Conservation (phyloP, 2,888 invertebrate species). For the Scrobipalpa atriplicella region DNA sequence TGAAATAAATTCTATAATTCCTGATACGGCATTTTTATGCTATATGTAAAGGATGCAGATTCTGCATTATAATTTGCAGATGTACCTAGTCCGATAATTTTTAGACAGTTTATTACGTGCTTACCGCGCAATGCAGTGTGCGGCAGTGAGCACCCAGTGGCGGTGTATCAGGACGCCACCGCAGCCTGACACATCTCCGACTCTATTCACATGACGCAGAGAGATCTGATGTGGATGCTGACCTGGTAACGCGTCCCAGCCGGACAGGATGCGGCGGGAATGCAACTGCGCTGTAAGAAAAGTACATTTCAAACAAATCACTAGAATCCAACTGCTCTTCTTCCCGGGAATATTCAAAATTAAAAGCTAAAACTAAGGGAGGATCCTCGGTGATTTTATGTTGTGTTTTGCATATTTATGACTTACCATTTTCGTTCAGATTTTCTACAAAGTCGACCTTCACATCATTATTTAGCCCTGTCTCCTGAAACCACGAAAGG, state of each 20-base stretch:
- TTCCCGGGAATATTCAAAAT: no score
- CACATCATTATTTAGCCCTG: neutral
- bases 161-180: slow-evolving; percentile 64
- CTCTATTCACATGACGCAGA: slow-evolving; percentile 52
- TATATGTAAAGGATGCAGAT: no score
- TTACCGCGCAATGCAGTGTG: slow-evolving; percentile 71
- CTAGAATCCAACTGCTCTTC: no score
- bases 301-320: no score
- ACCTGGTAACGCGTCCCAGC: slow-evolving; percentile 65
- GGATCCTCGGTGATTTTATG: no score
- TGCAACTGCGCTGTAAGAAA: neutral
- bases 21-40: no score
- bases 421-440: slow-evolving; percentile 1
- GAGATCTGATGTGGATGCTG: slow-evolving; percentile 66
- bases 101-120: slow-evolving; percentile 27
- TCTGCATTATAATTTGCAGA: no score
- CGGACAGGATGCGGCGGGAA: slow-evolving; percentile 60
- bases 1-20: no score
- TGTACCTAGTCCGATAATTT: no score
- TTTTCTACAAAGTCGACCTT: slow-evolving; percentile 47
- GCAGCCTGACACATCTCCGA: slow-evolving; percentile 56
- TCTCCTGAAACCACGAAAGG: neutral
- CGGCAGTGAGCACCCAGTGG: slow-evolving; percentile 66
- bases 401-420: neutral
- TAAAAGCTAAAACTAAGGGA: no score